Evolutionary conservation across 2,797 vertebrate species (phyloP).

Genomic region (Coregonus ussuriensis): DNA sequence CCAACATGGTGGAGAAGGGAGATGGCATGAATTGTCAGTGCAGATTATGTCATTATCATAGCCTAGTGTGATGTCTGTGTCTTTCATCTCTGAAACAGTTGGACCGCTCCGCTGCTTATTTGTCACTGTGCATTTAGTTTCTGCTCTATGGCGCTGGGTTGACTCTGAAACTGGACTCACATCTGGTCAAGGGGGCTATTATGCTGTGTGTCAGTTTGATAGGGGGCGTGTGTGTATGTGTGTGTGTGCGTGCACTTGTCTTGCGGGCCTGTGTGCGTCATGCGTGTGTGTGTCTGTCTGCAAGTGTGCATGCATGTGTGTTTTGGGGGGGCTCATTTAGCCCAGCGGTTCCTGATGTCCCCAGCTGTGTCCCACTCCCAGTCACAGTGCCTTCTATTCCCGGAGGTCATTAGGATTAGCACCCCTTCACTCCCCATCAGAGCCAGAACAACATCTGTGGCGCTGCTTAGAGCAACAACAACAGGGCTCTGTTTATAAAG

Average conservation of each 20-base stretch:
- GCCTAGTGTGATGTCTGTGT: background rate
- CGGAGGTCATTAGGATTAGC: background rate
- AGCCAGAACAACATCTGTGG: background rate
- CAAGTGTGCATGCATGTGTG: slow-evolving; percentile 14
- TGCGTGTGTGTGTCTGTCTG: slow-evolving; percentile 20
- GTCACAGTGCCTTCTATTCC: background rate
- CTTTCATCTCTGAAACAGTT: background rate
- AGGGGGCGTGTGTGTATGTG: background rate
- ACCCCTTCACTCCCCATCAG: background rate
- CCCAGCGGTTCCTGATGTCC: background rate
- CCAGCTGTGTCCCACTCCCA: slow-evolving; percentile 20
- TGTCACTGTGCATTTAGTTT: slow-evolving; percentile 50
- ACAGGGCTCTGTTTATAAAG: background rate
- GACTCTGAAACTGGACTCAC: background rate
- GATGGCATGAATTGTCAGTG: slow-evolving; percentile 7
- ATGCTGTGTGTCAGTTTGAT: background rate
- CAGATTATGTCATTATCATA: slow-evolving; percentile 4
- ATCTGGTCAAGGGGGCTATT: slow-evolving; percentile 2
- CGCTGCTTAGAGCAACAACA: background rate
- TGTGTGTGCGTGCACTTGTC: slow-evolving; percentile 18
- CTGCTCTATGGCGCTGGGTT: slow-evolving; percentile 14
- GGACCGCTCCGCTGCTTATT: slow-evolving; percentile 47
- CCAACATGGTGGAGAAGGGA: background rate
- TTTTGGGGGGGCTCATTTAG: background rate
- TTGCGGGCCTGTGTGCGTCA: background rate